These are phyloP conservation scores for Spongilla lacustris DNA, from an alignment of 37 sponge, comb jelly and placozoan genomes.

Conservation along the genomic window DNA sequence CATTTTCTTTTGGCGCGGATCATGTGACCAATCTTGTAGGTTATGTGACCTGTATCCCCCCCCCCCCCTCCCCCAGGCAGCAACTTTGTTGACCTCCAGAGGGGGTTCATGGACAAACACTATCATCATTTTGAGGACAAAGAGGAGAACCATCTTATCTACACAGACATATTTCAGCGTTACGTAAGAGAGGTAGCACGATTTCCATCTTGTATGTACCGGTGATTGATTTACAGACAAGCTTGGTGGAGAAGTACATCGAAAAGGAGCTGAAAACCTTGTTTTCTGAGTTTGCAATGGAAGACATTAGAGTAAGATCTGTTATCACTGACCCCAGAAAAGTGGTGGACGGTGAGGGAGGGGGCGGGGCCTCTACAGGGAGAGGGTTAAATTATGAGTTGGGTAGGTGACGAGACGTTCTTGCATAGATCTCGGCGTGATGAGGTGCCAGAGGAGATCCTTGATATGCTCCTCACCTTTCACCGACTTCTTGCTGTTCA, in stretches of 20 bases:
- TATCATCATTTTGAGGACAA: constrained; percentile 90
- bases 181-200: constrained; percentile 66
- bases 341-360: no score
- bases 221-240: constrained; percentile 41
- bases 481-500: constrained; percentile 92
- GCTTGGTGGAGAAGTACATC: constrained; percentile 71
- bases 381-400: neutral
- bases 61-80: neutral
- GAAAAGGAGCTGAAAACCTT: constrained; percentile 50
- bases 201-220: neutral
- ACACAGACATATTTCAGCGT: constrained; percentile 89
- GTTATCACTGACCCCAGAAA: neutral
- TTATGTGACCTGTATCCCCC: neutral
- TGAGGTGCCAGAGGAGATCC: constrained; percentile 80
- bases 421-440: constrained; percentile 67
- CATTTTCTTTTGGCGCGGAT: no score
- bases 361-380: no score
- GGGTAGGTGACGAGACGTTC: constrained; percentile 3
- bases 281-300: constrained; percentile 78
- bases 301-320: constrained; percentile 67
- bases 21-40: no score
- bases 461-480: constrained; percentile 88
- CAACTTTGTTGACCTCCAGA: constrained; percentile 66
- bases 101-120: constrained; percentile 83
- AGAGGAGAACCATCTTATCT: constrained; percentile 95